These are phyloP conservation scores for Bergia sp. DNA, from an alignment of 92 coral and sea anemone genomes.

Conservation along the genomic window DNA sequence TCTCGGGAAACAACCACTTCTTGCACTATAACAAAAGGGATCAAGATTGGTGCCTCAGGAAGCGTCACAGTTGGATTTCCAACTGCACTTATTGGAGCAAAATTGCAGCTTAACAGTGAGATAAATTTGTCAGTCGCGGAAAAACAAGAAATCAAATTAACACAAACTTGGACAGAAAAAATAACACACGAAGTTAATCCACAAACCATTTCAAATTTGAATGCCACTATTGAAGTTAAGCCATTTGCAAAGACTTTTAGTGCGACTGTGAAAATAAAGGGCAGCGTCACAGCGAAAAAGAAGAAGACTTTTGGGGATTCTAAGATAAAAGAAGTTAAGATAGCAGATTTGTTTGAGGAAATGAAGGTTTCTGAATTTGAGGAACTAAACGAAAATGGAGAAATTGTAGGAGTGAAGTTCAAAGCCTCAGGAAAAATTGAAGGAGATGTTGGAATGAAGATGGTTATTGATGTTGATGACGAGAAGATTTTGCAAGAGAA, in stretches of 20 bases:
- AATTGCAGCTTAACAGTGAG: background rate
- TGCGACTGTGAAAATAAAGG: background rate
- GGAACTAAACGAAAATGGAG: background rate
- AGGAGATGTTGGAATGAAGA: background rate
- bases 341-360: background rate
- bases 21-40: background rate
- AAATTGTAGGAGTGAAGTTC: background rate
- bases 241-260: background rate
- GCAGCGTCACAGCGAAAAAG: background rate
- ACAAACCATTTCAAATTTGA: background rate
- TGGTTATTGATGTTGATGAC: background rate
- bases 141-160: background rate
- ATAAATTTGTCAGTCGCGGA: background rate
- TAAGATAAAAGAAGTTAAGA: background rate
- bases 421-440: background rate
- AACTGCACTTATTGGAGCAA: background rate
- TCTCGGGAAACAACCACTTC: background rate
- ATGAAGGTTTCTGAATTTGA: background rate
- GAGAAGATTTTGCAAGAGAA: background rate
- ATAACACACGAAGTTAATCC: background rate
- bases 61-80: background rate
- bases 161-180: background rate
- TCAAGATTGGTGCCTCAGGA: background rate
- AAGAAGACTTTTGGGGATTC: background rate
- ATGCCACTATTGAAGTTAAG: background rate